Evolutionary conservation across 1,140 invertebrate species (phyloP), one percentile per base, ranked within the genome.

Genomic region (Bombus picipes): DNA sequence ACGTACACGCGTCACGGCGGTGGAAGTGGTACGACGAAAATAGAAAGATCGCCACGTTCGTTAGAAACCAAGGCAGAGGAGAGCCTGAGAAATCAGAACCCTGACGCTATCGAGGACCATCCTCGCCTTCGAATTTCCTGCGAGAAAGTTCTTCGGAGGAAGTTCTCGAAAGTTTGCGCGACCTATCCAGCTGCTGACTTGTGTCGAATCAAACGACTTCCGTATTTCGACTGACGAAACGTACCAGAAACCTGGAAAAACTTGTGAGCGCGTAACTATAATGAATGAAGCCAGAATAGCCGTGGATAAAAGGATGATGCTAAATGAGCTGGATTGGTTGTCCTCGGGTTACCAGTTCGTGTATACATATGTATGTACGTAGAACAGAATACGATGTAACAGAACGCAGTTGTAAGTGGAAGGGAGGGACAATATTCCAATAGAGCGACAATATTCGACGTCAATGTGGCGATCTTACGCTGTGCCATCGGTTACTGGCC

Each of bases 401-500:
- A 25, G 25, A 71, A 70, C 9, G 10, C 9, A 3, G 1, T n/a
- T 13, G 59, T 13, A 62, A 62, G 0, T 25, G 22, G 68, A 22
- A 2, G 15, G 8, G 18, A 28, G 25, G 12, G 53, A 12, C 28
- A 8, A 13, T 66, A 32, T 62, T 62, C 59, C 41, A 32, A 65
- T n/a, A 37, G 34, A 59, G 25, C 34, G 74, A 59, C 22, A 37
- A 59, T 59, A 81, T 57, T 73, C 70, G 37, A 43, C 32, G 68
- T 22, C 68, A 47, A 57, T 0, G 25, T 39, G 25, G 97, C 65
- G 97, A 97, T 92, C 97, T 96, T 93, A 96, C 95, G 91, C 97
- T 97, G 92, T 97, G 97, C 96, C 97, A 97, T 89, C 97, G 95
- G 95, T 97, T 97, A 91, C 95, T 97, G 74, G 97, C 97, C 88